Percentiles rank a stretch among this genome's conserved stretches.
Evolutionary conservation across 2,888 invertebrate species (phyloP).

Genomic region (Smittia sp.): DNA sequence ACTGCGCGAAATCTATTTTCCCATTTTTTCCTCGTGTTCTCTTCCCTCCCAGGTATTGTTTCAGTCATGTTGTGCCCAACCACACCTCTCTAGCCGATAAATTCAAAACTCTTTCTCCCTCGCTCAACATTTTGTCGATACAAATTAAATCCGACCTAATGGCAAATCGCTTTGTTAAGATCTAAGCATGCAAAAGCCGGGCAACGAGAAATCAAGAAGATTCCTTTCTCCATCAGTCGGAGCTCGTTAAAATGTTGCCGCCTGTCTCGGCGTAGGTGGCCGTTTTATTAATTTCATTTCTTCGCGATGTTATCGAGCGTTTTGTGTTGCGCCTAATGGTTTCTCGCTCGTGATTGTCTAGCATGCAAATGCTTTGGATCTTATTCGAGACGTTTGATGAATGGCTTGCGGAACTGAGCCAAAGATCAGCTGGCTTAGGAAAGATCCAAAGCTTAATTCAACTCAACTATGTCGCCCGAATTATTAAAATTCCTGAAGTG

Average conservation of each 20-base stretch:
- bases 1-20: neutral
- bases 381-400: no score
- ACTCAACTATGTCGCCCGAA: no score
- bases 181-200: neutral
- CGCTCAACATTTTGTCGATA: conserved; percentile 17
- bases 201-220: conserved; percentile 12
- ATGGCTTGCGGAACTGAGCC: no score
- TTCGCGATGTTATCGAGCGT: conserved; percentile 8
- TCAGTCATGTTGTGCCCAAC: conserved; percentile 4
- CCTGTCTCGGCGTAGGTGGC: conserved; percentile 10
- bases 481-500: no score
- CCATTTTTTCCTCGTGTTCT: neutral
- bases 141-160: conserved; percentile 11
- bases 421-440: no score
- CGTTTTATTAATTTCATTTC: conserved; percentile 12
- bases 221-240: neutral
- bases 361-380: no score
- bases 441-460: neutral
- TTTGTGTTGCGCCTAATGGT: neutral
- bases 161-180: conserved; percentile 1
- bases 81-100: neutral
- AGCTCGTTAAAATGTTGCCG: conserved; percentile 13
- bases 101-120: neutral
- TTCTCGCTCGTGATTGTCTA: neutral
- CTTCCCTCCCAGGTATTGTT: conserved; percentile 3